Conservation (phyloP, 2,113 vertebrate genomes). For the Egretta garzetta region DNA sequence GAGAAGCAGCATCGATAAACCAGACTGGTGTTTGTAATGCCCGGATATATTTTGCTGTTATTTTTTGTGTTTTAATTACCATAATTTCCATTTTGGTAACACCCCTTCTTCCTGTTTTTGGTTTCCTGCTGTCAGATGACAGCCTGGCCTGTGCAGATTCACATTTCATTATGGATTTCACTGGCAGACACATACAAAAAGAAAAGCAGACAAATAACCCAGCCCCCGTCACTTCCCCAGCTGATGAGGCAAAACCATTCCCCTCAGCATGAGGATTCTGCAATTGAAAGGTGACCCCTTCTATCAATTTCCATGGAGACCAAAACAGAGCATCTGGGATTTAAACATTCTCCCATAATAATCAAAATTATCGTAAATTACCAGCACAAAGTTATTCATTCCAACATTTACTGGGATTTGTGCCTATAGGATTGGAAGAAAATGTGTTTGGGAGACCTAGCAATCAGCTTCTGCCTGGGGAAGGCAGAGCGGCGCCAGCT, state of each 20-base stretch:
- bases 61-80: background rate
- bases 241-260: background rate
- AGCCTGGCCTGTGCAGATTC: background rate
- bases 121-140: background rate
- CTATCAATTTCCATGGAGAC: conserved; percentile 10
- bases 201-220: background rate
- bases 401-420: background rate
- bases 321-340: background rate
- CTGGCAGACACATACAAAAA: background rate
- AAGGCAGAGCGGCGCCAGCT: background rate
- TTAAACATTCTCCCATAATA: background rate
- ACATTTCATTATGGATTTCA: background rate
- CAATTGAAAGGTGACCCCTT: background rate
- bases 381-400: background rate
- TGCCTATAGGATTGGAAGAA: background rate
- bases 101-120: background rate
- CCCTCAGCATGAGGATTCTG: background rate
- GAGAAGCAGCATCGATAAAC: background rate
- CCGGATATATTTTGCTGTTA: background rate
- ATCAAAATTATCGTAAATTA: background rate
- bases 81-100: background rate
- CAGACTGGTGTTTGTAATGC: background rate
- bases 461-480: background rate
- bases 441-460: background rate
- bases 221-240: background rate